Percentiles rank a stretch among this genome's conserved stretches.
Evolutionary conservation across 2,888 invertebrate species (phyloP).

Genomic region (Acronicta alni): DNA sequence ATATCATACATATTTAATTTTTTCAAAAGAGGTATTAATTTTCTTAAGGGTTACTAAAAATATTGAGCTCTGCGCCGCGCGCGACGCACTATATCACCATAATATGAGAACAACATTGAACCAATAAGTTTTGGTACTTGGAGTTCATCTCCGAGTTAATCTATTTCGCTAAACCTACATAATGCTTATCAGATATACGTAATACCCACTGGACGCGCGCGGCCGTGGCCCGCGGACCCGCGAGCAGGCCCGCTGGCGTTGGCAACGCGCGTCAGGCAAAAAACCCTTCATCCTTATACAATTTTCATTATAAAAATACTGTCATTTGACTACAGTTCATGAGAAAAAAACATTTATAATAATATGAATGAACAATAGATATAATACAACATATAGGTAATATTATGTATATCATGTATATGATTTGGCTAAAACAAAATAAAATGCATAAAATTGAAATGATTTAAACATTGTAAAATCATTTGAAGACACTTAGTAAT

Average conservation of each 20-base stretch:
- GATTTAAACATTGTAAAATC: conserved; percentile 86
- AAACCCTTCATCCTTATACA: conserved; percentile 87
- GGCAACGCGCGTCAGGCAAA: conserved; percentile 69
- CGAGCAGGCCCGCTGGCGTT: conserved; percentile 33
- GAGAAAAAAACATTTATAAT: conserved; percentile 85
- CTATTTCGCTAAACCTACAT: conserved; percentile 89
- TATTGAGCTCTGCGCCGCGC: conserved; percentile 88
- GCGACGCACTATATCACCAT: conserved; percentile 88
- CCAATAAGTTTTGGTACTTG: conserved; percentile 89
- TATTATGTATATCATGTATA: conserved; percentile 85
- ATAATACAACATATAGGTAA: conserved; percentile 80
- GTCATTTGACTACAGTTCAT: conserved; percentile 90
- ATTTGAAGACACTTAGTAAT: conserved; percentile 83
- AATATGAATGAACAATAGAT: conserved; percentile 85
- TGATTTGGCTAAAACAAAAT: conserved; percentile 88
- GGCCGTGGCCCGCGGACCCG: conserved; percentile 38
- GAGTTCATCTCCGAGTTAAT: conserved; percentile 85
- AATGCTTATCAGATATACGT: conserved; percentile 89
- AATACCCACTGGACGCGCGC: conserved; percentile 72
- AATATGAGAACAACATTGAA: conserved; percentile 88
- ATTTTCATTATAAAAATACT: conserved; percentile 90
- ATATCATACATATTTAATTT: conserved; percentile 85
- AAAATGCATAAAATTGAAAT: conserved; percentile 89
- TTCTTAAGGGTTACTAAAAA: conserved; percentile 89
- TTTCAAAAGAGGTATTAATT: conserved; percentile 90